Percentiles rank a stretch among this genome's conserved stretches.
Conservation (phyloP, 2,888 invertebrate species). For the Drosophila mimetica region DNA sequence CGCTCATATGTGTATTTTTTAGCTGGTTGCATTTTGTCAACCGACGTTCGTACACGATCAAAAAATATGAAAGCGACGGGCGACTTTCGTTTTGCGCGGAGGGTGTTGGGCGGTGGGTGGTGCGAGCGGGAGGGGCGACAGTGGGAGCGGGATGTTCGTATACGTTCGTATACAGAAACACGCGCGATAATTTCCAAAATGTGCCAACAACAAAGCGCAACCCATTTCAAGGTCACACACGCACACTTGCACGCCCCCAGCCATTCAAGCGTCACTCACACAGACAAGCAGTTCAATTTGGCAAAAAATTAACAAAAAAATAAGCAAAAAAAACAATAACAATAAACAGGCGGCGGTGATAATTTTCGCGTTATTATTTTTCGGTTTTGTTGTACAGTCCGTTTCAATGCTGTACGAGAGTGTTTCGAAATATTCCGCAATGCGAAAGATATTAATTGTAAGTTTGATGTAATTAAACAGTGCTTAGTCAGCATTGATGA, state of each 20-base stretch:
- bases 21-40: slow-evolving; percentile 75
- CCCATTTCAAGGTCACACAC: slow-evolving; percentile 78
- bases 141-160: slow-evolving; percentile 4
- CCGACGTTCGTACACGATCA: slow-evolving; percentile 21
- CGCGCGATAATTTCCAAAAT: slow-evolving; percentile 79
- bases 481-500: no score
- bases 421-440: neutral
- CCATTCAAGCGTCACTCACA: slow-evolving; percentile 17
- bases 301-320: slow-evolving; percentile 33
- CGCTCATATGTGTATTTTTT: slow-evolving; percentile 5
- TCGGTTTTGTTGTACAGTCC: slow-evolving; percentile 25
- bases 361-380: slow-evolving; percentile 51
- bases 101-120: no score
- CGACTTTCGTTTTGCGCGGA: slow-evolving; percentile 23
- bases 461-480: neutral
- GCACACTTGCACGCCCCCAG: slow-evolving; percentile 48
- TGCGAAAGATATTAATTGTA: neutral
- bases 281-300: slow-evolving; percentile 20
- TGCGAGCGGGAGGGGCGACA: neutral
- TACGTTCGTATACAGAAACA: slow-evolving; percentile 37
- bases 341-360: slow-evolving; percentile 56
- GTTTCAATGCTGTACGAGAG: slow-evolving; percentile 3
- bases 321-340: slow-evolving; percentile 9
- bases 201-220: slow-evolving; percentile 78
- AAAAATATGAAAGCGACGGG: slow-evolving; percentile 31